phyloP scores from a whole-genome alignment of 1,140 invertebrate species.

The Drosophila pachea region DNA sequence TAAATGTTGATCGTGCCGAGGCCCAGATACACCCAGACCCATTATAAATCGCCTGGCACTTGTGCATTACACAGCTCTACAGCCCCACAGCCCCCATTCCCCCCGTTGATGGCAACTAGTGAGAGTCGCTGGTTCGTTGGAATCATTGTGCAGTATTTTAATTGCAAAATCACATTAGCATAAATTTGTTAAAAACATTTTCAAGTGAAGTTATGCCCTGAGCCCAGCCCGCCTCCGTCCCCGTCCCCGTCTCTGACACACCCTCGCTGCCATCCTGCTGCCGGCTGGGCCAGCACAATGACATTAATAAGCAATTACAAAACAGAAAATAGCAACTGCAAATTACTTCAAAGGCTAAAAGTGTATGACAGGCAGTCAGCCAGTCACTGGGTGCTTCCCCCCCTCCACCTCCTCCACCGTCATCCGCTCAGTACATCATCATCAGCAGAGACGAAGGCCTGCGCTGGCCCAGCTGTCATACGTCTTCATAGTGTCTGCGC shows the following conservation, averaged over 20 bases:
- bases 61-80: conserved; percentile 46
- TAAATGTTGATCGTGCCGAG: conserved; percentile 45
- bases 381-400: not conserved
- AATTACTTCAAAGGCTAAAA: conserved; percentile 76
- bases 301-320: conserved; percentile 76
- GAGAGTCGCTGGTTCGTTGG: conserved; percentile 22
- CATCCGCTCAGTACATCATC: conserved; percentile 54
- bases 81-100: too few relatives aligned
- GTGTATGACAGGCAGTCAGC: conserved; percentile 28
- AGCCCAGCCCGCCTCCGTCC: not conserved
- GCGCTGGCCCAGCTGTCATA: conserved; percentile 42
- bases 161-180: conserved; percentile 77
- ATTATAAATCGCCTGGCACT: conserved; percentile 72
- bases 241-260: too few relatives aligned
- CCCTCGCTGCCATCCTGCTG: too few relatives aligned
- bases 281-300: conserved; percentile 43
- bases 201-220: conserved; percentile 62
- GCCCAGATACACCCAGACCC: conserved; percentile 11
- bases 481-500: conserved; percentile 55
- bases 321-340: conserved; percentile 72
- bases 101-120: not conserved
- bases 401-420: not conserved
- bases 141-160: conserved; percentile 53
- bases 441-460: conserved; percentile 38
- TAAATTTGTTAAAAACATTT: conserved; percentile 77